Conservation (phyloP, 2,113 vertebrate species). For the Micronisus gabar region DNA sequence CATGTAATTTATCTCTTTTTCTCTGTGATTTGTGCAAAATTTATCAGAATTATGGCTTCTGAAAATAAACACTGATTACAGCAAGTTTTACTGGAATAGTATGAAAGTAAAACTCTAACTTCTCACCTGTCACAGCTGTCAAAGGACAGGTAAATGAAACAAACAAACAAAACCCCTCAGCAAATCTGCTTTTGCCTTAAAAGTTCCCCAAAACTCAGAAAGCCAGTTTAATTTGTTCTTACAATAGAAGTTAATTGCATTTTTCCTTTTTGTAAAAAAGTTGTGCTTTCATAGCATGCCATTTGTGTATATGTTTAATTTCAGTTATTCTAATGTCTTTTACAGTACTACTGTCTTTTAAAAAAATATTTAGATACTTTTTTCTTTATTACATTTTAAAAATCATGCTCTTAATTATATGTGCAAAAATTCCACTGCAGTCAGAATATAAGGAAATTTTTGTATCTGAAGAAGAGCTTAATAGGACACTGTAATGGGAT, state of each 20-base stretch:
- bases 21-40: background rate
- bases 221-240: background rate
- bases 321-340: background rate
- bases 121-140: background rate
- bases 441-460: background rate
- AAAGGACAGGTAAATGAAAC: background rate
- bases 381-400: background rate
- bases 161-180: background rate
- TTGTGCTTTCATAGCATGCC: background rate
- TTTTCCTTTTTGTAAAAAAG: background rate
- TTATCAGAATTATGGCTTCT: background rate
- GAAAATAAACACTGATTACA: background rate
- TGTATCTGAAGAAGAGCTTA: background rate
- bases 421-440: background rate
- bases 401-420: background rate
- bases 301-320: background rate
- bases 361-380: background rate
- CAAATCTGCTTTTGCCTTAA: background rate
- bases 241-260: background rate
- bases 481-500: background rate
- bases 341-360: rapidly evolving
- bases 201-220: background rate
- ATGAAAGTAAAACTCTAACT: background rate
- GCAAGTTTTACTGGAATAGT: background rate
- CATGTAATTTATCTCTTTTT: background rate